Evolutionary conservation across 2,113 vertebrate genomes (phyloP).

Genomic region (Vulpes vulpes): DNA sequence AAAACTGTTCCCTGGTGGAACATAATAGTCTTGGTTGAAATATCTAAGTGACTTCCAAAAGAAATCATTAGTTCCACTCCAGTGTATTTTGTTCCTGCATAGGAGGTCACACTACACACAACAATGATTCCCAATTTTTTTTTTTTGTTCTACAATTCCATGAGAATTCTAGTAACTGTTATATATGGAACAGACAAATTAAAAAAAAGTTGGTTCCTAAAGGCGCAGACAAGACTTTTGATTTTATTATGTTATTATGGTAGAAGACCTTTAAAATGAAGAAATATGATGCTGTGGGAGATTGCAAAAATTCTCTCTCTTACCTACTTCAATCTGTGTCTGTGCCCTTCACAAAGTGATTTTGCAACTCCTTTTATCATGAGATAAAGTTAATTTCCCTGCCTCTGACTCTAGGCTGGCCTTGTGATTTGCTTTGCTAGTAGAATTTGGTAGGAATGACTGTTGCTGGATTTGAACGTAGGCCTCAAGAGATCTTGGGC

Average conservation of each 20-base stretch:
- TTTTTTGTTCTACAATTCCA: slow-evolving; percentile 57
- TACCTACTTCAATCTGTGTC: neutral
- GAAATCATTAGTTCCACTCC: slow-evolving; percentile 74
- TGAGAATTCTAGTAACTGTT: slow-evolving; percentile 55
- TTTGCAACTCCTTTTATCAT: neutral
- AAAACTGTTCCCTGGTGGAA: slow-evolving; percentile 74
- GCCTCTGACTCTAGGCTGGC: neutral
- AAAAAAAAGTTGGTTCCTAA: neutral
- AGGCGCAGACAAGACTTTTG: neutral
- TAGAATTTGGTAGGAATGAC: neutral
- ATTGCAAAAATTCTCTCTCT: neutral
- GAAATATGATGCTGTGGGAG: neutral
- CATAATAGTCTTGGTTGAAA: slow-evolving; percentile 78
- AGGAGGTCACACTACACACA: slow-evolving; percentile 61
- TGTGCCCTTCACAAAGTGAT: neutral
- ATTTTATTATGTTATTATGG: neutral
- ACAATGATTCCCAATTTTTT: slow-evolving; percentile 26
- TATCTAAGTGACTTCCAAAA: slow-evolving; percentile 78
- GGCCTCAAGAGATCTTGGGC: neutral
- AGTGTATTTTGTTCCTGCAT: slow-evolving; percentile 60
- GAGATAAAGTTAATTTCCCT: neutral
- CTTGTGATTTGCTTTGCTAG: neutral
- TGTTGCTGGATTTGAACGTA: neutral
- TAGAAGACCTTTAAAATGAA: neutral
- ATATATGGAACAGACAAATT: slow-evolving; percentile 30